Base-by-base conservation (phyloP, 2,797 vertebrate species). In the Myoxocephalus aenaeus region DNA sequence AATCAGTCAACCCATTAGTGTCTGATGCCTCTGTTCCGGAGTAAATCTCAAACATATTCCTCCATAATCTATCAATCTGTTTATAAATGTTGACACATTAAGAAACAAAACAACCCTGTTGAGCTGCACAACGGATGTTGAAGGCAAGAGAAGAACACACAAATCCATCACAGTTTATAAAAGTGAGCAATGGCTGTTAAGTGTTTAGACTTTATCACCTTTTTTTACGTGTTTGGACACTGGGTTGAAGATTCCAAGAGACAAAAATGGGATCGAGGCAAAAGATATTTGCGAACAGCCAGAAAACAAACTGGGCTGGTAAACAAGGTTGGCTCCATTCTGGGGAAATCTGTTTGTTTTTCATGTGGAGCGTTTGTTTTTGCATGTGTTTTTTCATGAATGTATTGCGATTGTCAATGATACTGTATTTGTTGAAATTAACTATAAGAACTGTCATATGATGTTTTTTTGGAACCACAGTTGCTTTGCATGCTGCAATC, bases 1-100 rank as follows among this genome's bases (percentile, higher is more conserved):
- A 36, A 36, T 70, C 14, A 65, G 38, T 63, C 29, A 59, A 70
- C 56, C 14, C 7, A 62, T 25, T 29, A 48, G 14, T 20, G 27
- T 46, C 15, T 46, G n/a, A 73, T 44, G 12, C 15, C 17, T 51
- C 5, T 15, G 11, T 29, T 62, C 2, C 11, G 42, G 2, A 7
- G 34, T 46, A 38, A 53, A 70, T 63, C 12, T 53, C 32, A 61
- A 51, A 73, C 14, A 53, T 40, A 62, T 67, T 58, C 50, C 40
- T 57, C 20, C 7, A 27, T 62, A 58, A 46, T 73, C n/a, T 72
- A 11, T 48, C 32, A 64, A 34, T 59, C 27, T 36, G 58, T 77
- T 42, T n/a, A 40, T 25, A n/a, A 59, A 62, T 20, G 17, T 53
- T 25, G 67, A 42, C 38, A 42, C 34, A 12, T 70, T 29, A 59